Percentiles rank a stretch among this genome's conserved stretches.
These are phyloP conservation scores for Ectobius pallidus DNA, from an alignment of 2,888 invertebrate genomes.

Conservation along the genomic window DNA sequence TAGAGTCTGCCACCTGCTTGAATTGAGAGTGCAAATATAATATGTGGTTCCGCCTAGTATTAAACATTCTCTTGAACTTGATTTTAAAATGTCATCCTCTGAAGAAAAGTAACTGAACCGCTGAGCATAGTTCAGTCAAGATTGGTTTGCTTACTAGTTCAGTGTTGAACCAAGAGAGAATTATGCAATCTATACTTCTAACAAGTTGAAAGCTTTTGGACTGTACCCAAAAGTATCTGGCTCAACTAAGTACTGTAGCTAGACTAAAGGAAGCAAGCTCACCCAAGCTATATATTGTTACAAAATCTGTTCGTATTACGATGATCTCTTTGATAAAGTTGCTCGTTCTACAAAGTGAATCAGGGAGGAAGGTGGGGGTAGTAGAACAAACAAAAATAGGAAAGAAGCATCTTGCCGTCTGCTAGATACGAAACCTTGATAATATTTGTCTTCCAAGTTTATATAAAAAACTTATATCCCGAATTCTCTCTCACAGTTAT, in stretches of 20 bases:
- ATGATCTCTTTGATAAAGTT: not conserved
- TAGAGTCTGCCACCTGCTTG: no score
- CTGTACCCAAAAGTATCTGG: not conserved
- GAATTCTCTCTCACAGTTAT: no score
- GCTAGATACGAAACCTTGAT: not conserved
- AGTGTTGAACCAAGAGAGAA: not conserved
- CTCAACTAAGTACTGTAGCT: not conserved
- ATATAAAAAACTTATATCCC: no score
- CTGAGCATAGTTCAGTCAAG: no score
- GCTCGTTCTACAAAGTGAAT: not conserved
- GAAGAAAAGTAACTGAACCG: no score
- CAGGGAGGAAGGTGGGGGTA: not conserved
- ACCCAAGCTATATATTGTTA: not conserved
- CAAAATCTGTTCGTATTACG: not conserved
- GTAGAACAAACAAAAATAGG: not conserved
- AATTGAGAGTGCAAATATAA: no score
- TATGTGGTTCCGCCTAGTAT: no score
- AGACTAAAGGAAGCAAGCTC: not conserved
- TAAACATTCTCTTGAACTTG: no score
- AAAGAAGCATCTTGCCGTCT: not conserved
- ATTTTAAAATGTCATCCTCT: no score
- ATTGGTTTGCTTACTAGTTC: no score
- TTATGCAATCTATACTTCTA: not conserved
- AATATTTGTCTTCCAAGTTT: conserved; percentile 13
- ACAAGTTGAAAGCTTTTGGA: not conserved